These are phyloP conservation scores for Machaerirhynchus nigripectus DNA, from an alignment of 2,113 vertebrate genomes.

Conservation along the genomic window DNA sequence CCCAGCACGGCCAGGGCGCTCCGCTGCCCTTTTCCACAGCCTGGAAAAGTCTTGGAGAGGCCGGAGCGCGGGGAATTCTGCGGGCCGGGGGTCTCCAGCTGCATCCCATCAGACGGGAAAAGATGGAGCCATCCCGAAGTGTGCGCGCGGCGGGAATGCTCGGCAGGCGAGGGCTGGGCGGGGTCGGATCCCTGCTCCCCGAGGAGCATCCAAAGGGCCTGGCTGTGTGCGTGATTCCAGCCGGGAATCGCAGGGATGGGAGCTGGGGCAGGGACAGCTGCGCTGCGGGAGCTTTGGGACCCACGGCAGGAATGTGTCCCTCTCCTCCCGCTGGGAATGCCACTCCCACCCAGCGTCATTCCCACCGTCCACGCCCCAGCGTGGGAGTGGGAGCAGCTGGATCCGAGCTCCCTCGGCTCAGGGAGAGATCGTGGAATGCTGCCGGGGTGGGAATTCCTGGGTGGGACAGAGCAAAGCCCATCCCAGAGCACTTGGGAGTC, in stretches of 20 bases:
- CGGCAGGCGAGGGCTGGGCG: neutral
- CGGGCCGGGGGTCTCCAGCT: neutral
- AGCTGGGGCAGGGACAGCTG: neutral
- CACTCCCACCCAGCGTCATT: neutral
- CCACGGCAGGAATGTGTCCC: neutral
- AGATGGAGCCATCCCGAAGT: neutral
- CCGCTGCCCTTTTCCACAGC: neutral
- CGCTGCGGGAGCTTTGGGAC: neutral
- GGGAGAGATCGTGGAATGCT: neutral
- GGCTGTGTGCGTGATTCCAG: neutral
- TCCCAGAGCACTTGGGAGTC: neutral
- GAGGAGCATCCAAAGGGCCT: neutral
- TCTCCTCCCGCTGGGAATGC: neutral
- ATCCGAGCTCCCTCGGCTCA: rapidly evolving
- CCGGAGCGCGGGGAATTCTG: neutral
- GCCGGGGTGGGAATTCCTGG: neutral
- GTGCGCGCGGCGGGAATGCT: neutral
- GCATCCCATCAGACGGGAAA: neutral
- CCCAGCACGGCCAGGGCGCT: too few species aligned
- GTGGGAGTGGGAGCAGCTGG: neutral
- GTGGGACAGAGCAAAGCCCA: neutral
- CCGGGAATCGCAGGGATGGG: neutral
- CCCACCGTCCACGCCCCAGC: rapidly evolving
- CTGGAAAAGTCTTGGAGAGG: neutral
- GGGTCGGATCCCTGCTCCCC: neutral